These are phyloP conservation scores for Amphipyra berbera DNA, from an alignment of 2,888 invertebrate species.

Conservation along the genomic window DNA sequence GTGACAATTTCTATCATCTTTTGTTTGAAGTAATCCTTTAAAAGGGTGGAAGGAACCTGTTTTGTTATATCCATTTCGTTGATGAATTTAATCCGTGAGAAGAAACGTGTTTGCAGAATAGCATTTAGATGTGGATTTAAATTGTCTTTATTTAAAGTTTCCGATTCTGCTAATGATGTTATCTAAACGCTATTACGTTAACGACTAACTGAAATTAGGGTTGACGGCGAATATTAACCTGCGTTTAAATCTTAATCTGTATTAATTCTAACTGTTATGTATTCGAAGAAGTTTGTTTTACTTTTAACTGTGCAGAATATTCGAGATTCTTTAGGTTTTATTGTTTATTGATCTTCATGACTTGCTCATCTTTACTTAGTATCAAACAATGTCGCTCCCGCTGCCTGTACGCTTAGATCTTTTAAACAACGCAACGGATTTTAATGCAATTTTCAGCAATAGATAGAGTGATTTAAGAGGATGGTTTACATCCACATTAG, in stretches of 20 bases:
- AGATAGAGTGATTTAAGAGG: too few relatives aligned
- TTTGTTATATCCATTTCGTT: constrained; percentile 20
- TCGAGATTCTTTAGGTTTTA: not conserved
- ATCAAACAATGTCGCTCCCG: too few relatives aligned
- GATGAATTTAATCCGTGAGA: constrained; percentile 40
- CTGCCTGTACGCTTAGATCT: too few relatives aligned
- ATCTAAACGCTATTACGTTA: constrained; percentile 22
- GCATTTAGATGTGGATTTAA: constrained; percentile 25
- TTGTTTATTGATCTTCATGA: too few relatives aligned
- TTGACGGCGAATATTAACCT: not conserved
- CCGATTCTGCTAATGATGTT: constrained; percentile 33
- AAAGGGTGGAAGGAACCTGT: constrained; percentile 42
- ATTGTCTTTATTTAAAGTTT: constrained; percentile 25
- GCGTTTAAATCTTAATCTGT: constrained; percentile 8
- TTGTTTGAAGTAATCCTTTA: constrained; percentile 48
- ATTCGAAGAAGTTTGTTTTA: not conserved
- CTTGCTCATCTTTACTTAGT: too few relatives aligned
- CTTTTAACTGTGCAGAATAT: not conserved
- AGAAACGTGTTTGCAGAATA: constrained; percentile 36
- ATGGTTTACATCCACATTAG: too few relatives aligned
- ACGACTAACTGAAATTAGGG: constrained; percentile 11
- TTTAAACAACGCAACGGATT: too few relatives aligned
- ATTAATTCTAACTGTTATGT: not conserved
- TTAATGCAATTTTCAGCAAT: too few relatives aligned
- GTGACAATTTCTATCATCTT: constrained; percentile 28